Percentiles rank a stretch among this genome's conserved stretches.
Conservation (phyloP, 2,797 vertebrate species). For the Karalla daura region DNA sequence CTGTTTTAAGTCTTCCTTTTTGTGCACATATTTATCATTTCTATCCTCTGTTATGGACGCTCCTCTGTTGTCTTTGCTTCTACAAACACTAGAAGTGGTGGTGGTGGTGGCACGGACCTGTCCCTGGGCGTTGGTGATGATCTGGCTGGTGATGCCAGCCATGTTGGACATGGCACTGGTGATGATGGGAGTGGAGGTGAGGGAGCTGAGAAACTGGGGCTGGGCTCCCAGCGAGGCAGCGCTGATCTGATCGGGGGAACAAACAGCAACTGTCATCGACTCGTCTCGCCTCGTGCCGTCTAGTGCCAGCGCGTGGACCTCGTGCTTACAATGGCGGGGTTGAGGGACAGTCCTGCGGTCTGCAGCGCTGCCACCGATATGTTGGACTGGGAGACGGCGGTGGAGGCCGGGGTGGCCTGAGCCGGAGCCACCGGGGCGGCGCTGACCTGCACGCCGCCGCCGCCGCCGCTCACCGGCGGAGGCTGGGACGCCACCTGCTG, state of each 20-base stretch:
- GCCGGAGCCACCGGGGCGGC: constrained; percentile 77
- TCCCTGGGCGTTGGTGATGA: constrained; percentile 95
- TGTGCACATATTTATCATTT: no score
- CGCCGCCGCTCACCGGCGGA: constrained; percentile 74
- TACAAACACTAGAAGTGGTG: no score
- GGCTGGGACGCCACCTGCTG: constrained; percentile 76
- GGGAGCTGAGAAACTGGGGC: constrained; percentile 92
- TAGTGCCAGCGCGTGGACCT: no score
- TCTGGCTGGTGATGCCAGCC: constrained; percentile 91
- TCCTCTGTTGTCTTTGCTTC: no score
- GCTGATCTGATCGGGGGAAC: constrained; percentile 82
- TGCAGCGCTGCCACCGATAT: constrained; percentile 88
- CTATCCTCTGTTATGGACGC: no score
- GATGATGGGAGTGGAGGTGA: constrained; percentile 91
- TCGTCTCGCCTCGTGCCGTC: no score
- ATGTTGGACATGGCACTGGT: constrained; percentile 89
- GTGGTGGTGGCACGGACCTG: constrained; percentile 83
- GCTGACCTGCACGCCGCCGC: constrained; percentile 78
- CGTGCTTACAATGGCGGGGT: constrained; percentile 89
- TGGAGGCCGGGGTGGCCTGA: constrained; percentile 71
- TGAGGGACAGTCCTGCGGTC: constrained; percentile 92
- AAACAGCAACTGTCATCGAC: background rate
- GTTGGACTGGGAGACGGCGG: constrained; percentile 83
- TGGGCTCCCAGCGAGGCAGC: constrained; percentile 91
- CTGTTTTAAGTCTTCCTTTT: no score